Base-by-base conservation (phyloP, 2,797 vertebrate species). In the Austrolebias charrua region DNA sequence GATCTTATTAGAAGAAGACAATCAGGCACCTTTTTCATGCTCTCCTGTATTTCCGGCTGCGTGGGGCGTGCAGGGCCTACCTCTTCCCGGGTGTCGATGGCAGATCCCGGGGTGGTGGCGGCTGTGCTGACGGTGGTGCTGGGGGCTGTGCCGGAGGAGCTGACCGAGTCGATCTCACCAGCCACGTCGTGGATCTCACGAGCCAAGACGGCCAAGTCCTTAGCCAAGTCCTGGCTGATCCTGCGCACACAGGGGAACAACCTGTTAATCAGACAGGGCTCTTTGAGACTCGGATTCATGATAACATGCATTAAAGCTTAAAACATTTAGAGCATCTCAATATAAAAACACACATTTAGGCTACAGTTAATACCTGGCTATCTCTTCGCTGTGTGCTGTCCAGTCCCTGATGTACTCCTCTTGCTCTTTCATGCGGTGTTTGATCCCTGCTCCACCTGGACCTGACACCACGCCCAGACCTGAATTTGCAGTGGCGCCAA, bases 41-140 rank as follows among this genome's bases (percentile, higher is more conserved):
- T 88, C 79, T 88, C 88, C 94, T 95, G 94, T 92, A 95, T 93
- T 87, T 94, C 94, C 93, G 83, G 82, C 82, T 80, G 83, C 76
- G 89, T 91, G 91, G 95, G 92, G 82, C 94, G 93, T 91, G 94
- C 93, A 75, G 84, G 72, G 76, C 94, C 94, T 96, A 98, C 97
- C 96, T 99, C 97, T 95, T 99, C 97, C 89, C 95, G 95, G 90
- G 96, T 98, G 95, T 99, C 98, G 90, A 99, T 98, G 92, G 98
- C 95, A 71, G 98, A 99, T 89, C 96, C 97, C 73, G 98, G 98
- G 82, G 98, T 99, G 92, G 98, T 98, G 90, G 97, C 96, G 20
- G 96, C 98, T 50, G 97, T 98, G 96, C 97, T 98, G 94, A 95
- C 96, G 75, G 96, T 98, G 91, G 97, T 99, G 91, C 98, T 98